Percentiles rank a stretch among this genome's conserved stretches.
These are phyloP conservation scores for Harpegnathos saltator DNA, from an alignment of 1,140 invertebrate genomes.

Conservation along the genomic window DNA sequence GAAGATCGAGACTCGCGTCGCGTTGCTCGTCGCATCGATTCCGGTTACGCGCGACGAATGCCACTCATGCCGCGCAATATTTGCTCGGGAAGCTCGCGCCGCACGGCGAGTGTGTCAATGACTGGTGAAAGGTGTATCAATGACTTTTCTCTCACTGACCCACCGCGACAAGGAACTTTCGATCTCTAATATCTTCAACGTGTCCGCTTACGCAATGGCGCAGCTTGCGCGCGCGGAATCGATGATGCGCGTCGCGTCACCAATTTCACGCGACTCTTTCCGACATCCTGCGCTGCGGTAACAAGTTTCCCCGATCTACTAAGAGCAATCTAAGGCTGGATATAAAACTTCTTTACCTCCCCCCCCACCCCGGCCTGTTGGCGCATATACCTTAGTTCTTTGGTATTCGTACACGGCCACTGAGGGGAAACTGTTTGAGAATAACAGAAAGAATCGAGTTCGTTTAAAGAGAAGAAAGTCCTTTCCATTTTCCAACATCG, in stretches of 20 bases:
- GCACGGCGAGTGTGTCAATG: slow-evolving; percentile 65
- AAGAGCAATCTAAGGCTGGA: no score
- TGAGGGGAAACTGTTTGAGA: no score
- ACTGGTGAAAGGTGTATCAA: slow-evolving; percentile 75
- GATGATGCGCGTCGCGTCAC: slow-evolving; percentile 25
- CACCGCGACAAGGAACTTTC: slow-evolving; percentile 69
- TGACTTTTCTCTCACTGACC: slow-evolving; percentile 71
- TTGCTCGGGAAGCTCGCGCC: slow-evolving; percentile 54
- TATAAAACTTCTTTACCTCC: no score
- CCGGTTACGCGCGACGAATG: slow-evolving; percentile 15
- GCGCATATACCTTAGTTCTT: no score
- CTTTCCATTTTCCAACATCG: no score
- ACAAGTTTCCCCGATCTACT: no score
- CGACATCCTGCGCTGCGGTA: no score
- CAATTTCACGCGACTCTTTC: neutral
- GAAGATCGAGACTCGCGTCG: neutral
- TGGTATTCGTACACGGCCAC: no score
- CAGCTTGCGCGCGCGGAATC: slow-evolving; percentile 28
- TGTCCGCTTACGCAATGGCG: slow-evolving; percentile 60
- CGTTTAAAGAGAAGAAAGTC: no score
- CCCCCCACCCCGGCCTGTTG: no score
- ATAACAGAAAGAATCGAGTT: no score
- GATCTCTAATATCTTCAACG: slow-evolving; percentile 65
- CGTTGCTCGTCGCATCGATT: slow-evolving; percentile 4
- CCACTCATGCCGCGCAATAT: slow-evolving; percentile 32